phyloP scores from a whole-genome alignment of 1,140 invertebrate genomes.

The Leptopilina clavipes region DNA sequence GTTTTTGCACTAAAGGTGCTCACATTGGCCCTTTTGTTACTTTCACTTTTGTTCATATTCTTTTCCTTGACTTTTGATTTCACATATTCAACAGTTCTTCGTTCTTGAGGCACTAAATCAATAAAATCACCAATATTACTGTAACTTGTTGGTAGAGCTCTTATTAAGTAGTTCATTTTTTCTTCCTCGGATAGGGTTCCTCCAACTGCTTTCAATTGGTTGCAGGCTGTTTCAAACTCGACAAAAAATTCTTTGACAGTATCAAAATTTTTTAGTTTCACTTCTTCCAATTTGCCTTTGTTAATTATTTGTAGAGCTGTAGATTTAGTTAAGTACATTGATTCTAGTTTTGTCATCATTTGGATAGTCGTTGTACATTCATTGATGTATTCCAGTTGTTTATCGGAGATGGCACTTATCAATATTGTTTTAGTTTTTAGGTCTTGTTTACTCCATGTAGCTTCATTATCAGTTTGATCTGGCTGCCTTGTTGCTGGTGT shows the following conservation, averaged over 20 bases:
- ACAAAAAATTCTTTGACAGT: no score
- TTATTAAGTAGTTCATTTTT: not conserved
- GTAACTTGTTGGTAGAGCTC: slow-evolving; percentile 11
- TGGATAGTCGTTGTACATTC: no score
- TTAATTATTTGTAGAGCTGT: no score
- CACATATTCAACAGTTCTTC: slow-evolving; percentile 65
- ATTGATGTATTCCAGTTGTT: slow-evolving; percentile 36
- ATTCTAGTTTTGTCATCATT: no score
- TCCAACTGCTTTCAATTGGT: no score
- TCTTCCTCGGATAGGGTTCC: no score
- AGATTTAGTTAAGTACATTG: no score
- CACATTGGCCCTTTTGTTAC: slow-evolving; percentile 50
- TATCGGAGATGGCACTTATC: slow-evolving; percentile 41
- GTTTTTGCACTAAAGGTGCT: not conserved
- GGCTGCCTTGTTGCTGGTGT: not conserved
- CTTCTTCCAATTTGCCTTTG: no score
- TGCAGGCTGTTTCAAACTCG: no score
- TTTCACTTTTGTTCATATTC: slow-evolving; percentile 58
- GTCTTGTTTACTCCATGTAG: not conserved
- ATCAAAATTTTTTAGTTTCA: no score
- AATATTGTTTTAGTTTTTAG: not conserved
- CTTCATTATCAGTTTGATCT: not conserved
- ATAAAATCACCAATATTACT: slow-evolving; percentile 40
- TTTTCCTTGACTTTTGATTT: slow-evolving; percentile 66
- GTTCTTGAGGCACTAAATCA: slow-evolving; percentile 42